Percentiles rank a stretch among this genome's conserved stretches.
Conservation (phyloP, 2,888 invertebrate species). For the Troilus luridus region DNA sequence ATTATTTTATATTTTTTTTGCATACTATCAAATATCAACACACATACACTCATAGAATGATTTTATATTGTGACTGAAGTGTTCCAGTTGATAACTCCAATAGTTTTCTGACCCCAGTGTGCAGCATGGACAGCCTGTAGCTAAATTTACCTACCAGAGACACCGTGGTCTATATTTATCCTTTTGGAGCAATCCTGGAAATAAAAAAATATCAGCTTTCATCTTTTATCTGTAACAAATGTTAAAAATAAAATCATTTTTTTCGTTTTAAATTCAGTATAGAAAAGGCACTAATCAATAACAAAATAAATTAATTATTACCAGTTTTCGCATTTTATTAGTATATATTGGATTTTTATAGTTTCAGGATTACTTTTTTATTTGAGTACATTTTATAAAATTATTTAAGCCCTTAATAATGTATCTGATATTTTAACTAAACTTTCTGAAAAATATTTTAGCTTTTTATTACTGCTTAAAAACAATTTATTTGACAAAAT, state of each 20-base stretch:
- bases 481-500: too few species aligned
- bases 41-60: neutral
- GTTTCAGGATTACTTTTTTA: too few species aligned
- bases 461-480: too few species aligned
- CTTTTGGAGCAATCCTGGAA: neutral
- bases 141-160: constrained; percentile 11
- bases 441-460: too few species aligned
- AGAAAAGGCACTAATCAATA: neutral
- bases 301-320: too few species aligned
- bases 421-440: too few species aligned
- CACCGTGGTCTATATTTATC: neutral
- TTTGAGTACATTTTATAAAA: too few species aligned
- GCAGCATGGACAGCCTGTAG: neutral
- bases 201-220: constrained; percentile 21
- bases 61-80: neutral
- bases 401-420: too few species aligned
- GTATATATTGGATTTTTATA: too few species aligned
- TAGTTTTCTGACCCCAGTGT: constrained; percentile 14
- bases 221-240: neutral
- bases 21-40: too few species aligned
- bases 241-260: neutral
- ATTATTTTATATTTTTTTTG: too few species aligned
- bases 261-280: neutral
- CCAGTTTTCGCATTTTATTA: too few species aligned
- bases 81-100: neutral